A percentile compares a stretch with the other conserved stretches of the same genome.
phyloP scores from a whole-genome alignment of 1,140 invertebrate species.

The Procambarus virginalis region DNA sequence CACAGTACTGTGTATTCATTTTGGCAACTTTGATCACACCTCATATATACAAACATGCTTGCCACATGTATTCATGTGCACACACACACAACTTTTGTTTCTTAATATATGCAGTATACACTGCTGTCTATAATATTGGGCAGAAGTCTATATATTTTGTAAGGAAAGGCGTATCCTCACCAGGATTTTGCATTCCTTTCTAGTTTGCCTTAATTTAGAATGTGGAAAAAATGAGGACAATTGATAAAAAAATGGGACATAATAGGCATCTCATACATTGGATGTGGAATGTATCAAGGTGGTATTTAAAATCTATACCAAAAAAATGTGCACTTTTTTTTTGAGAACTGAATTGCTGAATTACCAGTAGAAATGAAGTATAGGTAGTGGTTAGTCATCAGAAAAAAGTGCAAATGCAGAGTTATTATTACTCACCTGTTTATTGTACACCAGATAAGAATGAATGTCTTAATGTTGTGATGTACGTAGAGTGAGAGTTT shows the following conservation, averaged over 20 bases:
- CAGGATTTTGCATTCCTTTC: not conserved
- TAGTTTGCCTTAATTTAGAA: not conserved
- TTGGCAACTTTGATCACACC: too few relatives aligned
- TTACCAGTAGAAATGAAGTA: not conserved
- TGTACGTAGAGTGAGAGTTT: conserved; percentile 1
- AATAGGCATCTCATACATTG: not conserved
- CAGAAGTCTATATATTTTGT: not conserved
- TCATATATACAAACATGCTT: not conserved
- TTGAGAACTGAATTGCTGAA: not conserved
- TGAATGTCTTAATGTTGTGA: not conserved
- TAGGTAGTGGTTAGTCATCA: not conserved
- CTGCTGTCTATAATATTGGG: not conserved
- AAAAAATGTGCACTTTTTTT: not conserved
- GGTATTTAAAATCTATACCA: not conserved
- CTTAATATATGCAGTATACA: not conserved
- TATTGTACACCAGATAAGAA: not conserved
- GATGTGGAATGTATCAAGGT: not conserved
- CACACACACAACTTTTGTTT: not conserved
- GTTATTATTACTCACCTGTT: not conserved
- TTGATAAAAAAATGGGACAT: too few relatives aligned
- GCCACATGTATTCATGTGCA: not conserved
- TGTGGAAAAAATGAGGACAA: not conserved
- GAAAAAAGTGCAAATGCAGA: too few relatives aligned
- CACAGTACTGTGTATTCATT: too few relatives aligned
- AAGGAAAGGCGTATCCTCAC: not conserved